phyloP scores from a whole-genome alignment of 2,113 vertebrate genomes.

The Polypterus bichir region DNA sequence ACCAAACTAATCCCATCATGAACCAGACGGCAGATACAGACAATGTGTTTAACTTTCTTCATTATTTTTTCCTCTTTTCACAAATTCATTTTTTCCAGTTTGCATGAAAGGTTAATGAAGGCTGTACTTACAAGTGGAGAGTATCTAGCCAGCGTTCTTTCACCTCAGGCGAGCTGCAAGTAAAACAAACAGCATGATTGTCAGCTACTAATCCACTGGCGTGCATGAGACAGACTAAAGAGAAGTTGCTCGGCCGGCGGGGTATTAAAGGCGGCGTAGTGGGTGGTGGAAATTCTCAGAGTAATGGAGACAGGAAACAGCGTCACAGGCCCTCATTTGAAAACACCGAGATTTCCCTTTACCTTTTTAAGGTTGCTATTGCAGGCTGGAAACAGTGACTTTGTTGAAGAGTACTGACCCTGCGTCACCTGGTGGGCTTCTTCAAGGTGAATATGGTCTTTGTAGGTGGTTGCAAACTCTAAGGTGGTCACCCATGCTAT shows the following conservation, averaged over 20 bases:
- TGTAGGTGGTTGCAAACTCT: too few relatives aligned
- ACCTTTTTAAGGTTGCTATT: constrained; percentile 30
- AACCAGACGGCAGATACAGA: too few relatives aligned
- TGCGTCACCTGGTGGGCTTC: not conserved
- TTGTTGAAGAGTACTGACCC: not conserved
- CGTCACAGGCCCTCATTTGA: constrained; percentile 53
- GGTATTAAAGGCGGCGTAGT: constrained; percentile 42
- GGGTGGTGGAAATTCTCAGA: constrained; percentile 60
- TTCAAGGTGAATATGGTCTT: not conserved
- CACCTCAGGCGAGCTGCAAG: constrained; percentile 48
- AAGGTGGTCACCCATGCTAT: too few relatives aligned
- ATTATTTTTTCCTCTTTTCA: too few relatives aligned
- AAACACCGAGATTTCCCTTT: constrained; percentile 63
- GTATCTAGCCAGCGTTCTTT: constrained; percentile 64
- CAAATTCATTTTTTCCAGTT: too few relatives aligned
- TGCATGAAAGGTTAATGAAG: not conserved
- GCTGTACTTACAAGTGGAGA: constrained; percentile 54
- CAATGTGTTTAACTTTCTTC: too few relatives aligned
- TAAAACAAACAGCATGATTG: constrained; percentile 47
- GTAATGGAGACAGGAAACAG: constrained; percentile 64
- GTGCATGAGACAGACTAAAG: constrained; percentile 28
- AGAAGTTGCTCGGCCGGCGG: constrained; percentile 12
- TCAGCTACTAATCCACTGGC: constrained; percentile 41
- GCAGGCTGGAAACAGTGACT: constrained; percentile 36
- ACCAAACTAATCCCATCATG: too few relatives aligned